phyloP scores from a whole-genome alignment of 1,140 invertebrate genomes.

The Rhizoglyphus robini region DNA sequence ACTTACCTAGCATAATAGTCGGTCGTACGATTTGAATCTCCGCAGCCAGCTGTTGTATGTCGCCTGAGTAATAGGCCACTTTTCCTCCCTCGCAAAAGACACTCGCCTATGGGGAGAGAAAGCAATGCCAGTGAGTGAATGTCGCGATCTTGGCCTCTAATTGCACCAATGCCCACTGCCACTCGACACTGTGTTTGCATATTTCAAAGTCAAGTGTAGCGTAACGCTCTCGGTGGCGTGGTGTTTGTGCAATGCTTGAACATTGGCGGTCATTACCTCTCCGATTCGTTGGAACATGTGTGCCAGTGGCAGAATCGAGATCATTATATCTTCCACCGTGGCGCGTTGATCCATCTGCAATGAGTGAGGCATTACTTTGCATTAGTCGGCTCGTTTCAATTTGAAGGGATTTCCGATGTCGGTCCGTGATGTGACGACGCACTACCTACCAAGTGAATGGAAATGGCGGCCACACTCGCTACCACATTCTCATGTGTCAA shows the following conservation, averaged over 20 bases:
- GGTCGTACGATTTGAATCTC: slow-evolving; percentile 40
- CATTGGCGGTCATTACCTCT: slow-evolving; percentile 43
- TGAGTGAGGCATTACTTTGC: too few species aligned
- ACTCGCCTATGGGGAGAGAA: neutral
- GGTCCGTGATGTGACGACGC: too few species aligned
- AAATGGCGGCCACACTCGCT: slow-evolving; percentile 62
- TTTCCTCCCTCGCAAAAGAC: slow-evolving; percentile 32
- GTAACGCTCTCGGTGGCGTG: too few species aligned
- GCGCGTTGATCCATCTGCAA: slow-evolving; percentile 20
- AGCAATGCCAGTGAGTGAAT: neutral
- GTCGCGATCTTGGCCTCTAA: neutral
- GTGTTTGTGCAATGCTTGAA: too few species aligned
- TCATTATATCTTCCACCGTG: slow-evolving; percentile 52
- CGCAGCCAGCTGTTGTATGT: slow-evolving; percentile 36
- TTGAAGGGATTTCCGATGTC: too few species aligned
- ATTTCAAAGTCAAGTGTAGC: too few species aligned
- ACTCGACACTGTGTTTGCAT: too few species aligned
- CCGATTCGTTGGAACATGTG: slow-evolving; percentile 90
- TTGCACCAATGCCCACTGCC: neutral
- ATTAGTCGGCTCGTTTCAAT: too few species aligned
- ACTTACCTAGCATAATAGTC: slow-evolving; percentile 50
- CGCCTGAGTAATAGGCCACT: slow-evolving; percentile 40
- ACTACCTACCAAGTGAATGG: slow-evolving; percentile 55
- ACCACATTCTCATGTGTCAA: slow-evolving; percentile 84
- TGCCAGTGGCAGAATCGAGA: slow-evolving; percentile 88